Percentiles rank a stretch among this genome's conserved stretches.
Evolutionary conservation across 2,113 vertebrate species (phyloP).

Genomic region (Grammomys dolichurus): DNA sequence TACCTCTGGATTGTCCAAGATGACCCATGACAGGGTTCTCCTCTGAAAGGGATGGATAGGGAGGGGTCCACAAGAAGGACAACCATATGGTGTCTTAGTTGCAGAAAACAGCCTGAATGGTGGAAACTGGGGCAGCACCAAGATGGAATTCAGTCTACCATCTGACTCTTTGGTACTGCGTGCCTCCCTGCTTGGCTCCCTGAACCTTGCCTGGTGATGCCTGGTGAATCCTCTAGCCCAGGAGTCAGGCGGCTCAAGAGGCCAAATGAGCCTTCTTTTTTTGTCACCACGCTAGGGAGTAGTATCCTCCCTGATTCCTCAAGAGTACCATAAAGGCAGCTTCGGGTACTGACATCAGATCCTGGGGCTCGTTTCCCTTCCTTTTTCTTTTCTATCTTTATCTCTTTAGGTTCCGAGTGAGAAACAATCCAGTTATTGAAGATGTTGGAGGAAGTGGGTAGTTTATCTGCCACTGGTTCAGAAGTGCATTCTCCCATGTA

Average conservation of each 20-base stretch:
- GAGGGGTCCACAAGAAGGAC: neutral
- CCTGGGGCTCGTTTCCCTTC: too few species aligned
- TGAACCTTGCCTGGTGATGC: neutral
- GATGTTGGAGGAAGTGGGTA: neutral
- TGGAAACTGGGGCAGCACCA: neutral
- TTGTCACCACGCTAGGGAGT: neutral
- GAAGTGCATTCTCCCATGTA: neutral
- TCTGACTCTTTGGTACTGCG: neutral
- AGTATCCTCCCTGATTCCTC: neutral
- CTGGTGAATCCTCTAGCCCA: neutral
- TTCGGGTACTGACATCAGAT: neutral
- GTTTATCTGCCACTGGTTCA: neutral
- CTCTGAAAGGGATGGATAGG: neutral
- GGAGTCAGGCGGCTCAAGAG: neutral
- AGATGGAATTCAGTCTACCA: neutral
- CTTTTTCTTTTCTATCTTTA: neutral
- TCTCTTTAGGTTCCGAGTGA: neutral
- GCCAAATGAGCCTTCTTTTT: neutral
- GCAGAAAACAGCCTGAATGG: neutral
- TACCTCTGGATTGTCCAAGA: neutral
- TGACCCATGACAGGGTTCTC: neutral
- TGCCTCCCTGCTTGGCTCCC: neutral
- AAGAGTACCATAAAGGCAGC: neutral
- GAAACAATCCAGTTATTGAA: neutral
- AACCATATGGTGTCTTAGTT: too few species aligned